Conservation (phyloP, 2,113 vertebrate species). For the Pungitius pungitius region DNA sequence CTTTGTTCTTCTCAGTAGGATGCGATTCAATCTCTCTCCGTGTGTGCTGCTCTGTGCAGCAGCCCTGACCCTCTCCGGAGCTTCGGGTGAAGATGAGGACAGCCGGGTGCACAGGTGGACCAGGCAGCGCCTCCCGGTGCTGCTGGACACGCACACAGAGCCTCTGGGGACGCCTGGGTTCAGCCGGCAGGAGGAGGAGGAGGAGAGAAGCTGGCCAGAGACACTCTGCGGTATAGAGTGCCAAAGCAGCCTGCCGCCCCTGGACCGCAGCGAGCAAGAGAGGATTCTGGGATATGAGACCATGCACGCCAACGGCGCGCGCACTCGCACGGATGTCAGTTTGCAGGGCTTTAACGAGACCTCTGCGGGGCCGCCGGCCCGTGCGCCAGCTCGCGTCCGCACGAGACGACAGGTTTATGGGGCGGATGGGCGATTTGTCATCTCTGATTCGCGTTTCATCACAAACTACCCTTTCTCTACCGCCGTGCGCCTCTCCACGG, state of each 20-base stretch:
- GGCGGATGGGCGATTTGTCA: conserved; percentile 90
- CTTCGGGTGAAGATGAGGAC: conserved; percentile 62
- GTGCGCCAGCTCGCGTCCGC: conserved; percentile 43
- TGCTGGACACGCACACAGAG: conserved; percentile 82
- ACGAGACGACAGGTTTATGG: conserved; percentile 89
- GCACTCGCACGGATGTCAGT: conserved; percentile 85
- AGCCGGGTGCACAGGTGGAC: conserved; percentile 80
- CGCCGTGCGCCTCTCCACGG: conserved; percentile 89
- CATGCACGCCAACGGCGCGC: conserved; percentile 87
- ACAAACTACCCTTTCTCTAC: conserved; percentile 90
- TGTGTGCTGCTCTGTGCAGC: conserved; percentile 78
- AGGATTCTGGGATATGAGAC: conserved; percentile 90
- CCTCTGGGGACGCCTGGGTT: conserved; percentile 80
- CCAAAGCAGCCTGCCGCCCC: conserved; percentile 77
- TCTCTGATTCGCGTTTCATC: conserved; percentile 85
- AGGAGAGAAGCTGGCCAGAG: conserved; percentile 57
- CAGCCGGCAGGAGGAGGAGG: conserved; percentile 51
- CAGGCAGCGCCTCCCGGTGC: conserved; percentile 81
- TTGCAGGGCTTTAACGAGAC: conserved; percentile 64
- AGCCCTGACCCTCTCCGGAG: conserved; percentile 40
- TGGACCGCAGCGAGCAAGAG: conserved; percentile 83
- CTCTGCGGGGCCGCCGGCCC: rapidly evolving
- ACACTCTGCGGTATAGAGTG: conserved; percentile 89
- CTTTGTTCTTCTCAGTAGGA: conserved; percentile 66
- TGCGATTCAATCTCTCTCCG: conserved; percentile 74